Base-by-base conservation (phyloP, 2,797 vertebrate species). In the Coregonus suidteri region DNA sequence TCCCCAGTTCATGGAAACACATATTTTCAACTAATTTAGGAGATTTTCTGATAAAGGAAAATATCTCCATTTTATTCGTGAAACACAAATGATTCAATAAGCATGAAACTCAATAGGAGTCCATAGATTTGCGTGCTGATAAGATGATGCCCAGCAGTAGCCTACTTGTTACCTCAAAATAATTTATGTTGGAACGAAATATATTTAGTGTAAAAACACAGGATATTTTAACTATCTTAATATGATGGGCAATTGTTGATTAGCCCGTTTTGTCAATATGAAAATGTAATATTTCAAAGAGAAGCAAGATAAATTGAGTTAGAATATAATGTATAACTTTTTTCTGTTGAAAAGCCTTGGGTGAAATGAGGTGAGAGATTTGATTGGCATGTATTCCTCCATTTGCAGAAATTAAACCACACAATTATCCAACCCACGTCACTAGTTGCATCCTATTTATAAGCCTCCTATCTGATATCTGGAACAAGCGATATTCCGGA, bases 361-460 rank as follows among this genome's bases (percentile, higher is more conserved):
- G 9, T 5, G 14, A 34, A 70, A 70, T 51, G 1, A 25, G 25
- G 9, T 25, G 59, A 62, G 59, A 41, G 41, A 47, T 6, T 47
- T 47, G 9, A 47, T 65, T 65, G 62, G n/a, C 13, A 30, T 25
- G 20, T 66, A 66, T 66, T 9, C 9, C 9, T 1, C 37, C 41
- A 4, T 53, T 53, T 14, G 25, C 51, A 30, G 47, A 31, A 70
- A 34, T 47, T 30, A 30, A 72, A 72, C 51, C 13, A 72, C 7
- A 41, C 15, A 37, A 35, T 64, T 34, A 74, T 64, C 34, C 16
- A 73, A 74, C 16, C 35, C 34, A 56, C 72, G 34, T 74, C 54
- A 64, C 15, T 4, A 15, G 54, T 35, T 62, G 56, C 56, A 64
- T 74, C 54, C 53, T 31, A 74, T 74, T 74, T 62, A 9, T 25